These are phyloP conservation scores for Drosophila quadrilineata DNA, from an alignment of 1,140 invertebrate species.

Conservation along the genomic window DNA sequence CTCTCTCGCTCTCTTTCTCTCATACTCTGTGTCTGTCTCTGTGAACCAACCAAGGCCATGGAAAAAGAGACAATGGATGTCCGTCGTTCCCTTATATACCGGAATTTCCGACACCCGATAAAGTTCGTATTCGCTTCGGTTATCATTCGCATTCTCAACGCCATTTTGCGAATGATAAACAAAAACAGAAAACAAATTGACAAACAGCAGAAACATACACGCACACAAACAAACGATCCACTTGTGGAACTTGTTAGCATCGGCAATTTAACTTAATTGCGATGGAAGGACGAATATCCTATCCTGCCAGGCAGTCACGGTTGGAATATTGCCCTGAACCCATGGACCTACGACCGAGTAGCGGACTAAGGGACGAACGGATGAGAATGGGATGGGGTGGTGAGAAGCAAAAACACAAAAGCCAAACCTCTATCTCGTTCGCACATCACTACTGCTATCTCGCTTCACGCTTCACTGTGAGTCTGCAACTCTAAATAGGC, in stretches of 20 bases:
- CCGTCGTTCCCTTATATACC: too few relatives aligned
- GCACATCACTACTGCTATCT: not conserved
- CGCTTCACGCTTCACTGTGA: not conserved
- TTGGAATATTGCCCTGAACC: too few relatives aligned
- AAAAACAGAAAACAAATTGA: constrained; percentile 9
- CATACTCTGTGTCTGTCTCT: too few relatives aligned
- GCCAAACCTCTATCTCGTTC: constrained; percentile 28
- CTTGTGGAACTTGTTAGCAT: constrained; percentile 70
- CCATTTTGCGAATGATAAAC: constrained; percentile 60
- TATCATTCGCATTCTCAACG: constrained; percentile 31
- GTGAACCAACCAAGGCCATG: constrained; percentile 46
- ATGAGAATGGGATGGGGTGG: not conserved
- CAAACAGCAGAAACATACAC: constrained; percentile 13
- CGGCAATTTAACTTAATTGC: constrained; percentile 74
- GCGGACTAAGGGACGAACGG: not conserved
- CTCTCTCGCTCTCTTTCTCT: too few relatives aligned
- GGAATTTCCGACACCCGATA: constrained; percentile 20
- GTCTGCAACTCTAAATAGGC: constrained; percentile 55
- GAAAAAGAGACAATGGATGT: not conserved
- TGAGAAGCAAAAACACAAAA: constrained; percentile 26
- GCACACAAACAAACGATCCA: constrained; percentile 39
- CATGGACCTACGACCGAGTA: too few relatives aligned
- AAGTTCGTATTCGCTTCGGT: constrained; percentile 8
- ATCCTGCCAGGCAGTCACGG: too few relatives aligned
- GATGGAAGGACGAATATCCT: constrained; percentile 43